phyloP scores from a whole-genome alignment of 2,888 invertebrate genomes.

The Cryptocephalus moraei region DNA sequence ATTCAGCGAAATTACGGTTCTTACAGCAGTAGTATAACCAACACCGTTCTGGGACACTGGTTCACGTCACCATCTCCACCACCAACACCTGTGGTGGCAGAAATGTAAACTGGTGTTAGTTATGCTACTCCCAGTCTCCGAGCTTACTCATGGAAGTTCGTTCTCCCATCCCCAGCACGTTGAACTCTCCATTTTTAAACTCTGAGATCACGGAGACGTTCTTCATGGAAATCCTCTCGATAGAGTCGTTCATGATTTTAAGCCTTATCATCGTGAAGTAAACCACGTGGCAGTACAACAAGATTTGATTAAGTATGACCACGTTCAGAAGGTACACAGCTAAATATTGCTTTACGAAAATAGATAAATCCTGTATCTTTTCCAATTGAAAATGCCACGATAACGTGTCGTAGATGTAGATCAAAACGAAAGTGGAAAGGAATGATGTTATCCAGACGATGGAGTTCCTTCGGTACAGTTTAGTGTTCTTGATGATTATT shows the following conservation, averaged over 20 bases:
- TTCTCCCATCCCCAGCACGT: neutral
- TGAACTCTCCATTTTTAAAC: neutral
- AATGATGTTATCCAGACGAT: neutral
- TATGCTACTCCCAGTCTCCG: neutral
- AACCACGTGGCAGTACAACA: slow-evolving; percentile 1
- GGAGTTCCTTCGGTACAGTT: too few species aligned
- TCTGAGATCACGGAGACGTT: too few species aligned
- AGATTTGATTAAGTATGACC: neutral
- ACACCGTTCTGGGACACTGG: too few species aligned
- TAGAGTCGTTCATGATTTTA: neutral
- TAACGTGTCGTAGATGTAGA: neutral
- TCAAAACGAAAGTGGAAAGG: slow-evolving; percentile 1
- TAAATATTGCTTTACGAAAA: too few species aligned
- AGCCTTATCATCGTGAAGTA: slow-evolving; percentile 1
- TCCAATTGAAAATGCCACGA: neutral
- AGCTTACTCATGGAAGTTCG: neutral
- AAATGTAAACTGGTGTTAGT: too few species aligned
- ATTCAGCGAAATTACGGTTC: too few species aligned
- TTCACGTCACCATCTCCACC: too few species aligned
- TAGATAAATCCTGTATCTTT: too few species aligned
- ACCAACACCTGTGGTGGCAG: too few species aligned
- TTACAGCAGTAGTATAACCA: too few species aligned
- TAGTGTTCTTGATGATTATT: too few species aligned
- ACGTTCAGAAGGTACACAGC: neutral
- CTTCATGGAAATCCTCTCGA: neutral